Percentiles rank a stretch among this genome's conserved stretches.
Conservation (phyloP, 2,113 vertebrate species). For the Psittacara wagleri region DNA sequence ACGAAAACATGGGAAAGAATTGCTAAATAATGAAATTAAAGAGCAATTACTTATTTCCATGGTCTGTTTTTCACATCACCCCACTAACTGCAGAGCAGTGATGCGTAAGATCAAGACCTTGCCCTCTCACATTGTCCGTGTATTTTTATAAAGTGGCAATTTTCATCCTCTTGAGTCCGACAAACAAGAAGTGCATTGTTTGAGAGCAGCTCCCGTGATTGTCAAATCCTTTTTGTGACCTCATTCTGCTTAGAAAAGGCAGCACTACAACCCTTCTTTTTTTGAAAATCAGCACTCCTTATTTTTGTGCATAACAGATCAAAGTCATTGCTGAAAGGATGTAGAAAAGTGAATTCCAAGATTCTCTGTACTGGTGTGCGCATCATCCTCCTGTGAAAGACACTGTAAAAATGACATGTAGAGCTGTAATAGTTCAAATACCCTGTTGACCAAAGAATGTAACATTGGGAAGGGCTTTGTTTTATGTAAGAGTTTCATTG, state of each 20-base stretch:
- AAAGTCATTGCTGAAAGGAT: slow-evolving; percentile 1
- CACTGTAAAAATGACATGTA: neutral
- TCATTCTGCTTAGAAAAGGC: neutral
- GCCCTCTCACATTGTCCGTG: neutral
- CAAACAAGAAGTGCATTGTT: slow-evolving; percentile 50
- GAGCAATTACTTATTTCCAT: neutral
- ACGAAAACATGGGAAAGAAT: neutral
- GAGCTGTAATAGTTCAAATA: neutral
- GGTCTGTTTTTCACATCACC: neutral
- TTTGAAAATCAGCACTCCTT: neutral
- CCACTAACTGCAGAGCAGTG: neutral
- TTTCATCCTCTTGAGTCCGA: neutral
- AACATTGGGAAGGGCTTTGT: neutral
- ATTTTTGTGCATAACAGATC: slow-evolving; percentile 4
- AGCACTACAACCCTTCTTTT: neutral
- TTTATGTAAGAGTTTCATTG: slow-evolving; percentile 9
- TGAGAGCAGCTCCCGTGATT: neutral
- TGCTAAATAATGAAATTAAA: neutral
- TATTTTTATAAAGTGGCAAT: slow-evolving; percentile 16
- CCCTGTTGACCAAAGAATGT: neutral
- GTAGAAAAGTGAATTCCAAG: neutral
- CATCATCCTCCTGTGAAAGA: neutral
- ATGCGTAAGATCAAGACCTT: neutral
- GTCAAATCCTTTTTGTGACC: slow-evolving; percentile 11
- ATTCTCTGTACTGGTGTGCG: neutral